phyloP scores from a whole-genome alignment of 2,888 invertebrate species.

The Bellardia bayeri region DNA sequence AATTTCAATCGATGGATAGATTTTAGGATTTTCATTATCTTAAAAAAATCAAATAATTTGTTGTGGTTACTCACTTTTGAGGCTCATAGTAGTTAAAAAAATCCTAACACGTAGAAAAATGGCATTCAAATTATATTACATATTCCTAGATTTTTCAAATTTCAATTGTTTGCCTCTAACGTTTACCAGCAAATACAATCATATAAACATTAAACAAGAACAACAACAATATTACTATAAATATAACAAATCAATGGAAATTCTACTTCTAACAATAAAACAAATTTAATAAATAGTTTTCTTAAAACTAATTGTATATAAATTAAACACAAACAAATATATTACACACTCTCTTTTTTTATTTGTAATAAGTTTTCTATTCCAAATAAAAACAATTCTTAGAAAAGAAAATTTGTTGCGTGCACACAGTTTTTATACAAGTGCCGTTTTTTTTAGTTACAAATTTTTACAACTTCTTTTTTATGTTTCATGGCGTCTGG shows the following conservation, averaged over 20 bases:
- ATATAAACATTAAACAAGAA: slow-evolving; percentile 16
- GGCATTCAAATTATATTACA: background rate
- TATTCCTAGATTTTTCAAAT: background rate
- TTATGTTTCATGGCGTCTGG: slow-evolving; percentile 82
- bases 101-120: too few relatives aligned
- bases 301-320: background rate
- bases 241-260: background rate
- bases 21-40: too few relatives aligned
- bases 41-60: too few relatives aligned
- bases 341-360: background rate
- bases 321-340: background rate
- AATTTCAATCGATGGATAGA: too few relatives aligned
- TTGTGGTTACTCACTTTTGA: too few relatives aligned
- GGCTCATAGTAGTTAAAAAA: too few relatives aligned
- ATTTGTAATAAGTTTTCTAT: too few relatives aligned
- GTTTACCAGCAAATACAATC: slow-evolving; percentile 40
- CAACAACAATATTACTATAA: background rate
- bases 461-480: slow-evolving; percentile 63
- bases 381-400: too few relatives aligned
- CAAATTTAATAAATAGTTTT: background rate
- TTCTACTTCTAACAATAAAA: slow-evolving; percentile 7
- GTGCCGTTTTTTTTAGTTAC: slow-evolving; percentile 44
- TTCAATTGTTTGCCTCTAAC: background rate
- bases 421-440: slow-evolving; percentile 26
- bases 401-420: background rate